Base-by-base conservation (phyloP, 1,140 invertebrate genomes). In the Pachypsylla venusta region DNA sequence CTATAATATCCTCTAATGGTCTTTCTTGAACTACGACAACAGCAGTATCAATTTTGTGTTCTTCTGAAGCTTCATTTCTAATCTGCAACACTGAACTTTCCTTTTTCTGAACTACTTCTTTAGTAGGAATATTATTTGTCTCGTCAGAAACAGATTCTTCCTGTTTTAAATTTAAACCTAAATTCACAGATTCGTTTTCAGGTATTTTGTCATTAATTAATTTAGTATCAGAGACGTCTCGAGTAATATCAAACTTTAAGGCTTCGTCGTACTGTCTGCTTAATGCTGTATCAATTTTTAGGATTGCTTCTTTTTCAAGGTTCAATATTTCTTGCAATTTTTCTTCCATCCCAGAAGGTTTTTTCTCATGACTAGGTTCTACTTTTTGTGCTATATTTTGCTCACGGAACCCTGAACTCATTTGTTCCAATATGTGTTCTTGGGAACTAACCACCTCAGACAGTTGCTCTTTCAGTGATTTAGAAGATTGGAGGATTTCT, bases 321-420 rank as follows among this genome's bases (percentile, higher is more conserved):
- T 63, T 66, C 39, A 66, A 53, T 27, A 57, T 60, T 60, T 64
- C 58, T 24, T 56, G 54, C 48, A 62, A 53, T 56, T 61, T 60
- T 16, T 19, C 59, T 60, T 62, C 62, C 59, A 61, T 62, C 64
- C 40, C 14, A 54, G n/a, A 75, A 4, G 75, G 70, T 64, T 78
- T 75, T 70, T 75, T 76, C 1, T 78, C 70, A 25, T 69, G 70
- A 56, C 69, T 68, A 14, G 67, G 65, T 60, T 60, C 64, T 42
- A 64, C 13, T 63, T 61, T 63, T 53, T 67, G 39, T 68, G 60
- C 60, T 27, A 57, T 60, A 59, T n/a, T 35, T 35, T 35, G 7
- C n/a, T 35, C 30, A 35, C 7, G 7, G 7, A 35, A 35, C n/a
- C 30, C 30, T 35, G 30, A 7, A 35, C n/a, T n/a, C n/a, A 35